Conservation (phyloP, 2,113 vertebrate species). For the Miniopterus natalensis region DNA sequence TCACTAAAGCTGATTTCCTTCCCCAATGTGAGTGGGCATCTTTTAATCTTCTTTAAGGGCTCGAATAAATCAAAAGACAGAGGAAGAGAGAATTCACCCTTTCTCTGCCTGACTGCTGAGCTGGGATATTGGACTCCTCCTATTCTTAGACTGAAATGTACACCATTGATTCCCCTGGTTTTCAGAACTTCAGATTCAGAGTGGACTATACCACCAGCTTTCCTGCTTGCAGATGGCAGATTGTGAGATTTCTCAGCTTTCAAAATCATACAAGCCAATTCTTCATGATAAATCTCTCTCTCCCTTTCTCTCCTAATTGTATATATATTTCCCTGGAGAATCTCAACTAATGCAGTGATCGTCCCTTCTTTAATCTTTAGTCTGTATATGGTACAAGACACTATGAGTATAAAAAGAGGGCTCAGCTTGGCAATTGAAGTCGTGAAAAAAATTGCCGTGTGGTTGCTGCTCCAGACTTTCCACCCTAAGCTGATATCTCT, state of each 20-base stretch:
- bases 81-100: not conserved
- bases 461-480: not conserved
- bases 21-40: not conserved
- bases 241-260: not conserved
- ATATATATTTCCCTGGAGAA: not conserved
- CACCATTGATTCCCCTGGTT: not conserved
- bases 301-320: not conserved
- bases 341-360: not conserved
- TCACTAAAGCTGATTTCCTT: not conserved
- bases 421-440: not conserved
- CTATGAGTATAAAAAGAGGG: not conserved
- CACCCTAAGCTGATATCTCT: not conserved
- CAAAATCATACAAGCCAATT: not conserved
- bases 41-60: not conserved
- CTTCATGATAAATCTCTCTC: not conserved
- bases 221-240: not conserved
- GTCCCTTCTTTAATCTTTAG: not conserved
- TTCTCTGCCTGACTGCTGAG: not conserved
- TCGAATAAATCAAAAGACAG: not conserved
- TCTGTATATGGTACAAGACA: not conserved
- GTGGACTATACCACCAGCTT: not conserved
- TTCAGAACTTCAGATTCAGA: not conserved
- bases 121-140: not conserved
- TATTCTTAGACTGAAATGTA: not conserved
- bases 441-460: not conserved